These are phyloP conservation scores for Clarias magur DNA, from an alignment of 2,113 vertebrate genomes.

Conservation along the genomic window DNA sequence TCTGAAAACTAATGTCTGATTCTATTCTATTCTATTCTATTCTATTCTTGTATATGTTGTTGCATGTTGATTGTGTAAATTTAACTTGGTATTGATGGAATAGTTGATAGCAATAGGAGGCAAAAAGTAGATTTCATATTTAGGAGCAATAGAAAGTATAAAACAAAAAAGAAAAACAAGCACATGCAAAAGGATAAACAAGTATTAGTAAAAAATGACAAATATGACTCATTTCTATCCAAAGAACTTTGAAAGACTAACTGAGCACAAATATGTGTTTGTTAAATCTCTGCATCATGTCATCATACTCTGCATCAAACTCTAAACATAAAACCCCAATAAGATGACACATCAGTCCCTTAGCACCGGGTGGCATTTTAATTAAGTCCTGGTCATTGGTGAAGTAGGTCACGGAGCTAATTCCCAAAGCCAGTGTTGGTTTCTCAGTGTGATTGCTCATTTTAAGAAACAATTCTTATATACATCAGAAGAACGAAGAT, in stretches of 20 bases:
- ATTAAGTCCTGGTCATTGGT: conserved; percentile 40
- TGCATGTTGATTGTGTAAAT: not conserved
- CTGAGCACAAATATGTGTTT: not conserved
- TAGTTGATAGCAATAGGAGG: not conserved
- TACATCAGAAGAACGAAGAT: not conserved
- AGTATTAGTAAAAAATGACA: not conserved
- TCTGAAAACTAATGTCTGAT: no score
- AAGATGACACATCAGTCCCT: not conserved
- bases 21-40: no score
- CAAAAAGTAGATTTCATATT: not conserved
- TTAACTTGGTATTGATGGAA: not conserved
- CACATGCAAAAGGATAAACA: not conserved
- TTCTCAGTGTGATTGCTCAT: not conserved
- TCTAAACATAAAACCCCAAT: not conserved
- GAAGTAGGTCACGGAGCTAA: conserved; percentile 22
- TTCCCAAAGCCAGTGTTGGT: conserved; percentile 1
- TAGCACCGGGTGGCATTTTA: not conserved
- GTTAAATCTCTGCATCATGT: not conserved
- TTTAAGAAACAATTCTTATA: not conserved
- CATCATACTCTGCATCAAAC: no score
- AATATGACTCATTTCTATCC: not conserved
- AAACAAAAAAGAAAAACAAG: not conserved
- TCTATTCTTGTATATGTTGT: not conserved
- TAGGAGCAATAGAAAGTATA: not conserved
- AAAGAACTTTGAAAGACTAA: not conserved